Evolutionary conservation across 2,797 vertebrate genomes (phyloP).

Genomic region (Enteromius afrohamiltoni): DNA sequence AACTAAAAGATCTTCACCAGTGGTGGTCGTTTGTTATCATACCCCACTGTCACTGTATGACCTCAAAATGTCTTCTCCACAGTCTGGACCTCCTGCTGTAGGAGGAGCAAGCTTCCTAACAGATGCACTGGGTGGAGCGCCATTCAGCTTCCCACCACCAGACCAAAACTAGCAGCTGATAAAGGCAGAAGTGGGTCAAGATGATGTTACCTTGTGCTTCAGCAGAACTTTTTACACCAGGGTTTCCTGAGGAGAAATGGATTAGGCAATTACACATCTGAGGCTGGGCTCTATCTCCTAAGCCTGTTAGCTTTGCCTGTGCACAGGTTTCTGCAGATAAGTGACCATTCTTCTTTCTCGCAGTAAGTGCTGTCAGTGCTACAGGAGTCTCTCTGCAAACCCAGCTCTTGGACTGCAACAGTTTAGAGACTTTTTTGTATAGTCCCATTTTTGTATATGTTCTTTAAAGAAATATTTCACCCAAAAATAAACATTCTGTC

Average conservation of each 20-base stretch:
- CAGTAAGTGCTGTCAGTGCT: conserved; percentile 35
- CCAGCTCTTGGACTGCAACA: background rate
- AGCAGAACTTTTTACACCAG: conserved; percentile 45
- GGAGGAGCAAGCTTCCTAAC: conserved; percentile 64
- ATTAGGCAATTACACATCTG: conserved; percentile 50
- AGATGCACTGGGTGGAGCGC: conserved; percentile 52
- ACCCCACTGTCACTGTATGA: conserved; percentile 34
- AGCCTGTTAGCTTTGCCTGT: conserved; percentile 51
- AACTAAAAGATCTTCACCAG: background rate
- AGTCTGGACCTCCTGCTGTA: conserved; percentile 38
- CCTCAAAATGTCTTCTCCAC: conserved; percentile 49
- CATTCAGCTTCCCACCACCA: conserved; percentile 23
- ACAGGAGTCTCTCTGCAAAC: conserved; percentile 6
- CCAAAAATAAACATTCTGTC: background rate
- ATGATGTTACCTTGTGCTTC: conserved; percentile 47
- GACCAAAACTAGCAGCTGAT: conserved; percentile 37
- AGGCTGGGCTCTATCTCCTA: conserved; percentile 35
- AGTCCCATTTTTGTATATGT: background rate
- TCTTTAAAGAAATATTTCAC: background rate
- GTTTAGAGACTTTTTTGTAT: background rate
- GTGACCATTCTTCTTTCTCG: conserved; percentile 35
- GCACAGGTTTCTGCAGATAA: conserved; percentile 46
- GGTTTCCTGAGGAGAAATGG: conserved; percentile 49
- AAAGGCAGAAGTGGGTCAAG: conserved; percentile 38
- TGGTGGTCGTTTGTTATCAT: conserved; percentile 42